Evolutionary conservation across 2,888 invertebrate species (phyloP).

Genomic region (Tachystola acroxantha): DNA sequence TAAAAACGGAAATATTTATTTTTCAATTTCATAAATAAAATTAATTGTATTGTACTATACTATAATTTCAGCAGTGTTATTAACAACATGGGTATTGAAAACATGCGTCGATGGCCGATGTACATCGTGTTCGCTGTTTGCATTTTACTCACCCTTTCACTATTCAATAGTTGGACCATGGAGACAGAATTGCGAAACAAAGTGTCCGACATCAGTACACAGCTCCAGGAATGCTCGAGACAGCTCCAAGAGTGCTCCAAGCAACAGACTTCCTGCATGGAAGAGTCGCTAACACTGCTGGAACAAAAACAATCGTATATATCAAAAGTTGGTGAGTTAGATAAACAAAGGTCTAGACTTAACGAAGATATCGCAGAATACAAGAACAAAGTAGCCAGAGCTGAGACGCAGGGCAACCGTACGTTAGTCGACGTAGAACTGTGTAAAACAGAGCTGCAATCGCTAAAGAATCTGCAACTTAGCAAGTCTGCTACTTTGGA

Average conservation of each 20-base stretch:
- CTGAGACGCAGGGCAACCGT: constrained; percentile 56
- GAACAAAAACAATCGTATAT: constrained; percentile 59
- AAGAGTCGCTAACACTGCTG: constrained; percentile 55
- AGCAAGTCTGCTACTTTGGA: constrained; percentile 65
- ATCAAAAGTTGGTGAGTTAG: constrained; percentile 51
- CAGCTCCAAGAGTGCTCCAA: constrained; percentile 64
- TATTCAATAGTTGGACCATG: constrained; percentile 67
- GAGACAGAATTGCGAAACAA: constrained; percentile 60
- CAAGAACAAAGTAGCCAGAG: constrained; percentile 44
- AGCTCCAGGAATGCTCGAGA: constrained; percentile 62
- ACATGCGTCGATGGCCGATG: constrained; percentile 74
- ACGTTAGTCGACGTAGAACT: constrained; percentile 57
- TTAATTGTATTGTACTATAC: no score
- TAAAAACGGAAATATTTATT: no score
- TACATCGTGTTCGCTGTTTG: constrained; percentile 64
- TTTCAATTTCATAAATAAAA: no score
- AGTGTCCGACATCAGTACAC: constrained; percentile 49
- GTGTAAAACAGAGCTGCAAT: constrained; percentile 66
- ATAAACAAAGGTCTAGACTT: constrained; percentile 49
- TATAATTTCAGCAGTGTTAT: no score
- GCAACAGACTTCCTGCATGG: constrained; percentile 60
- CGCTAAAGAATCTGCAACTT: constrained; percentile 65
- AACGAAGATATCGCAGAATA: constrained; percentile 43
- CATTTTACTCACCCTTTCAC: constrained; percentile 64
- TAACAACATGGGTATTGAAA: constrained; percentile 68